Conservation (phyloP, 2,113 vertebrate species). For the Hippocampus mohnikei region DNA sequence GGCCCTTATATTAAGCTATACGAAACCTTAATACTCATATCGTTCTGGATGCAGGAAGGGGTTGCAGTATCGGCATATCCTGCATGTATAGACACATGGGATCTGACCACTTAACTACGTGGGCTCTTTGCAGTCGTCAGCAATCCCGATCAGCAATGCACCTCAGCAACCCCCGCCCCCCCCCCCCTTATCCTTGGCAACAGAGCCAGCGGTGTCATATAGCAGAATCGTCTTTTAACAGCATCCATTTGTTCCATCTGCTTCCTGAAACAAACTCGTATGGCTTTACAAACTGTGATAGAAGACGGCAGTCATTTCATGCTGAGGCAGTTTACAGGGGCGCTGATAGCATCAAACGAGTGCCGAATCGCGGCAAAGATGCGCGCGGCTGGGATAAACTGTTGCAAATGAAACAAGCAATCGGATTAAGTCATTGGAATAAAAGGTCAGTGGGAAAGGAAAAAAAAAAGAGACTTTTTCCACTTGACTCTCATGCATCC, state of each 20-base stretch:
- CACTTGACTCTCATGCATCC: slow-evolving; percentile 25
- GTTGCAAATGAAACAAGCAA: slow-evolving; percentile 28
- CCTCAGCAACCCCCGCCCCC: slow-evolving; percentile 38
- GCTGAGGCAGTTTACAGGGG: slow-evolving; percentile 42
- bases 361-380: slow-evolving; percentile 2
- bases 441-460: slow-evolving; percentile 47
- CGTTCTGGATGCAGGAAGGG: slow-evolving; percentile 3
- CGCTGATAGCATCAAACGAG: slow-evolving; percentile 44
- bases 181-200: slow-evolving; percentile 34
- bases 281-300: slow-evolving; percentile 24
- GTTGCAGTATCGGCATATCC: slow-evolving; percentile 32
- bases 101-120: slow-evolving; percentile 59
- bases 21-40: slow-evolving; percentile 18
- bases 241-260: slow-evolving; percentile 43
- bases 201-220: slow-evolving; percentile 31
- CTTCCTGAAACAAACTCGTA: slow-evolving; percentile 32
- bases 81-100: slow-evolving; percentile 40
- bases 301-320: slow-evolving; percentile 24
- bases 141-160: slow-evolving; percentile 43
- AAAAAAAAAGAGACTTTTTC: slow-evolving; percentile 20
- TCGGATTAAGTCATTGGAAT: slow-evolving; percentile 36
- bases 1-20: slow-evolving; percentile 10
- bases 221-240: slow-evolving; percentile 56
- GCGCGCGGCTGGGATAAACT: slow-evolving; percentile 16
- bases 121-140: slow-evolving; percentile 57